A percentile compares a stretch with the other conserved stretches of the same genome.
These are phyloP conservation scores for Drosophila sucinea DNA, from an alignment of 1,140 invertebrate genomes.

Conservation along the genomic window DNA sequence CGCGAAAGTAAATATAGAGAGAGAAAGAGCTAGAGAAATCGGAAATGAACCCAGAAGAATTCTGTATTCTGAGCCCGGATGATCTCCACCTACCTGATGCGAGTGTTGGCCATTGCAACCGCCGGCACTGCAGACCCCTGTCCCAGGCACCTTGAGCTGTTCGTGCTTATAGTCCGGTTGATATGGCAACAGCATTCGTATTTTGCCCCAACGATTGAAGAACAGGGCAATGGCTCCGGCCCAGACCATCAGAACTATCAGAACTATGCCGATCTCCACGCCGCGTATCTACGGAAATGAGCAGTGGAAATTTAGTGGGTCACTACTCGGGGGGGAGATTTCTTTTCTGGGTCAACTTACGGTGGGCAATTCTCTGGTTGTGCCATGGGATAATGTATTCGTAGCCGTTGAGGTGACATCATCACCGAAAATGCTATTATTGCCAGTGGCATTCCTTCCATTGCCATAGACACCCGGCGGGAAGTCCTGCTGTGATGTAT, in stretches of 20 bases:
- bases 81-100: slow-evolving; percentile 73
- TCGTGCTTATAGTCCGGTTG: slow-evolving; percentile 95
- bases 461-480: slow-evolving; percentile 78
- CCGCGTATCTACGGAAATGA: slow-evolving; percentile 87
- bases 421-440: slow-evolving; percentile 75
- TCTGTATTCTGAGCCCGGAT: not conserved
- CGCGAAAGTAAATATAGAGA: not conserved
- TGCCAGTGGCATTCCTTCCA: slow-evolving; percentile 82
- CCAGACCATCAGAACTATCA: slow-evolving; percentile 93
- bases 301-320: not conserved
- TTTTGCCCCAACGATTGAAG: slow-evolving; percentile 96
- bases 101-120: slow-evolving; percentile 84
- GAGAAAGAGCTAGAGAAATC: not conserved
- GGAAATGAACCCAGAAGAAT: not conserved
- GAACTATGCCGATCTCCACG: slow-evolving; percentile 94
- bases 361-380: slow-evolving; percentile 76
- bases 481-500: slow-evolving; percentile 88
- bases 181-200: slow-evolving; percentile 95
- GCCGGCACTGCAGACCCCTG: slow-evolving; percentile 88
- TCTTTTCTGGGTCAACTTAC: slow-evolving; percentile 37
- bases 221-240: slow-evolving; percentile 93
- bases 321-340: not conserved
- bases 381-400: slow-evolving; percentile 84
- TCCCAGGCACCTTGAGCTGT: slow-evolving; percentile 91
- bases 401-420: slow-evolving; percentile 79